Conservation (phyloP, 2,113 vertebrate genomes). For the Prunella himalayana region DNA sequence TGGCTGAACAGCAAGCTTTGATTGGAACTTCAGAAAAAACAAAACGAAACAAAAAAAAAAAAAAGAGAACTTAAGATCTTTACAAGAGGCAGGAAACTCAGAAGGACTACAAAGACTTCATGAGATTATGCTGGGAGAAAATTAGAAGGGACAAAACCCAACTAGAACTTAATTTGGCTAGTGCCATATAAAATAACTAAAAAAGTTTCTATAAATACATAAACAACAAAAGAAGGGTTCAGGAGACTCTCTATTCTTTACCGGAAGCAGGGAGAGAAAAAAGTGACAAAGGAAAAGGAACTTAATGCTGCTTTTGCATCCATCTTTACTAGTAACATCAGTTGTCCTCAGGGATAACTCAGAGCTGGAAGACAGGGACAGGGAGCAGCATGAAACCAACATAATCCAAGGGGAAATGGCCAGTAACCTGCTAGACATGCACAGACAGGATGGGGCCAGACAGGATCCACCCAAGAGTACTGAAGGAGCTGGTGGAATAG, state of each 20-base stretch:
- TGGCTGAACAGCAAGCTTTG: not conserved
- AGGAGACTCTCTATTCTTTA: not conserved
- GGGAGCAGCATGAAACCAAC: not conserved
- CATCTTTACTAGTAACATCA: not conserved
- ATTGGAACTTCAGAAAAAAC: not conserved
- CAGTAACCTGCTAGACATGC: not conserved
- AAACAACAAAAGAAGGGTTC: not conserved
- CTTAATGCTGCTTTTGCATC: not conserved
- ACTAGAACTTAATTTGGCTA: not conserved
- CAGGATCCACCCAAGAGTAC: not conserved
- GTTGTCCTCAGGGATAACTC: not conserved
- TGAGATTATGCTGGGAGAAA: not conserved
- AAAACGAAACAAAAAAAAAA: too few relatives aligned
- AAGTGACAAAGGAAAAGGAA: not conserved
- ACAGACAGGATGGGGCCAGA: too few relatives aligned
- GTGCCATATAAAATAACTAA: not conserved
- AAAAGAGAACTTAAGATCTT: not conserved
- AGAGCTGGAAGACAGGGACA: not conserved
- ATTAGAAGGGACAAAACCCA: not conserved
- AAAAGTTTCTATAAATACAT: not conserved
- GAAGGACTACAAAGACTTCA: not conserved
- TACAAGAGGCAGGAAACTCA: not conserved
- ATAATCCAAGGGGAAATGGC: not conserved
- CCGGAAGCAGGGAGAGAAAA: fast-evolving
- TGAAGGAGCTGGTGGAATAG: not conserved